phyloP scores from a whole-genome alignment of 2,113 vertebrate genomes.

The Lepidiolamprologus cunningtoni region DNA sequence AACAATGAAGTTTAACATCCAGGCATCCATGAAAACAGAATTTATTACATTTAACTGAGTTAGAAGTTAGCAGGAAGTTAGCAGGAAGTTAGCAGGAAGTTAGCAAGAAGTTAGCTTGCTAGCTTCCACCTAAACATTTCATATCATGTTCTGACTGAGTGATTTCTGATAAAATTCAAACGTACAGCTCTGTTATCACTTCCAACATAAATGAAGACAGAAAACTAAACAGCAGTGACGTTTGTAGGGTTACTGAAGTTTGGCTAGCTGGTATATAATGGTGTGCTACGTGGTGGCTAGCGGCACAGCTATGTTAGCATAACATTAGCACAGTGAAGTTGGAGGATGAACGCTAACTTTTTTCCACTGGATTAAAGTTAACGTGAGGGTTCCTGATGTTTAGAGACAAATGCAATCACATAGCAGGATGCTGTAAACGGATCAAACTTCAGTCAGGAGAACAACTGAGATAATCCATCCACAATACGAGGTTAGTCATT shows the following conservation, averaged over 20 bases:
- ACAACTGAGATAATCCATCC: neutral
- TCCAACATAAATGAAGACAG: neutral
- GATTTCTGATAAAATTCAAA: accelerated
- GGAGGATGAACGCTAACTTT: neutral
- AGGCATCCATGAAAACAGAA: neutral
- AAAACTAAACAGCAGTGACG: neutral
- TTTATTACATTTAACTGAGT: accelerated
- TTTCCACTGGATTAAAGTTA: neutral
- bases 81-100: too few species aligned
- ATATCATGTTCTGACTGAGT: neutral
- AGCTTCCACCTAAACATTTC: accelerated
- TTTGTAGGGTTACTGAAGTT: neutral
- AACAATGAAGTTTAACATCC: neutral
- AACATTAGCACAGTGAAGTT: neutral
- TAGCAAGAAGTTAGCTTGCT: neutral
- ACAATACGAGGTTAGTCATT: neutral
- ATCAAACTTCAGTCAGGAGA: accelerated
- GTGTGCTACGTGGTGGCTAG: neutral
- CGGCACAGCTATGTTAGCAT: neutral
- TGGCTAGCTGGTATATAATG: accelerated
- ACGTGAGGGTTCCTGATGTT: accelerated
- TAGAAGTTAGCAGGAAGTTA: neutral
- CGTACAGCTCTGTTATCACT: accelerated
- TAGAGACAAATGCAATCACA: accelerated
- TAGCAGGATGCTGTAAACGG: accelerated